These are phyloP conservation scores for Meliscaeva auricollis DNA, from an alignment of 2,888 invertebrate species.

Conservation along the genomic window DNA sequence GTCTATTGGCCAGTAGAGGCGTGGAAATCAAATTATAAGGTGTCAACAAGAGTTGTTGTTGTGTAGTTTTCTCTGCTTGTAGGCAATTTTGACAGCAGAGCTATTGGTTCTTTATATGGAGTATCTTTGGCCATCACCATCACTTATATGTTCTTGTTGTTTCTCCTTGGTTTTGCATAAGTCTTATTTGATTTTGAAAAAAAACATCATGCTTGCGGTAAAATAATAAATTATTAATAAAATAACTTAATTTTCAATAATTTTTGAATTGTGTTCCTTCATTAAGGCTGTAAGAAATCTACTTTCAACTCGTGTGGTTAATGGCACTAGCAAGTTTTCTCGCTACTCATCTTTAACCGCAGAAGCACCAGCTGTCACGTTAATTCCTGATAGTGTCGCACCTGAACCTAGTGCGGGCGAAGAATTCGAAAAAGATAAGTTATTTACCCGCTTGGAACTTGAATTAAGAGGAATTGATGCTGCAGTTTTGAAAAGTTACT, in stretches of 20 bases:
- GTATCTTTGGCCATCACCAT: no score
- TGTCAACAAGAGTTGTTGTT: no score
- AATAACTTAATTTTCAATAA: slow-evolving; percentile 17
- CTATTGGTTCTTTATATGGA: no score
- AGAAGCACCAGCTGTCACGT: background rate
- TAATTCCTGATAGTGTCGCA: background rate
- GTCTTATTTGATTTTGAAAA: background rate
- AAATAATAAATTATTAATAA: background rate
- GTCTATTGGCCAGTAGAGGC: no score
- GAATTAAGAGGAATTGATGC: slow-evolving; percentile 95
- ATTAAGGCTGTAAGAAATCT: slow-evolving; percentile 41
- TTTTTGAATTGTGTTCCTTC: background rate
- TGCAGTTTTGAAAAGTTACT: slow-evolving; percentile 94
- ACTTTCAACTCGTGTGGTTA: background rate
- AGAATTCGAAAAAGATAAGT: slow-evolving; percentile 86
- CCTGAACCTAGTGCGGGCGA: background rate
- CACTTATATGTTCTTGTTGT: no score
- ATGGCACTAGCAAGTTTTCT: background rate
- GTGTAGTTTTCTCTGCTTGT: no score
- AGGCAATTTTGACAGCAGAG: no score
- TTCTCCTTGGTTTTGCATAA: slow-evolving; percentile 65
- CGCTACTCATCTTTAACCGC: background rate
- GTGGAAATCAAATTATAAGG: no score
- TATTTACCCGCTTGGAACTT: slow-evolving; percentile 92
- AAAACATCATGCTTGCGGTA: slow-evolving; percentile 55